Base-by-base conservation (phyloP, 2,113 vertebrate species). In the Mionectes macconnelli region DNA sequence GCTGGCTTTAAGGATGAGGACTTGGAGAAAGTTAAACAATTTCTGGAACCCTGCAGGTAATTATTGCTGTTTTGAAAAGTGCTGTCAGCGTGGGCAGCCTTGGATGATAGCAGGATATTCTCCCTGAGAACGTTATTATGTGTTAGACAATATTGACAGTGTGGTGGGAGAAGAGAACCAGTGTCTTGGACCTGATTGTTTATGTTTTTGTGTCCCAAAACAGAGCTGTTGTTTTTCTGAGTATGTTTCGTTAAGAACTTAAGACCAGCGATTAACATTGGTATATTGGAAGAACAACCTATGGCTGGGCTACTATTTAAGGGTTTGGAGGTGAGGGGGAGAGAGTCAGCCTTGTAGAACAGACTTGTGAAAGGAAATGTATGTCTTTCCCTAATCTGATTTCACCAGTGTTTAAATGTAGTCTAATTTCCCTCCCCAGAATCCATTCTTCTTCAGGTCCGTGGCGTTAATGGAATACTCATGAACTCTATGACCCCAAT, bases 361-460 rank as follows among this genome's bases (percentile, higher is more conserved):
- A 57, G 39, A 20, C 21, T 55, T 25, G 12, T 8, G 5, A 15
- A 73, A 57, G 75, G 31, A 76, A 77, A 17, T 1, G 0, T 14
- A 11, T 0, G 0, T 50, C n/a, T 70, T 69, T 31, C 25, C 12
- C 12, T 56, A 13, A 11, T 49, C 18, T 77, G 73, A 22, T 7
- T 90, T 79, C 7, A 21, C 53, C 44, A 50, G 5, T n/a, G 47
- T 67, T 75, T 93, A 93, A 95, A 67, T 86, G 49, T 27, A 22
- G 60, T 37, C 42, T 79, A 1, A 90, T 77, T 87, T 95, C 42
- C 80, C 37, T 95, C 47, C 91, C 42, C 96, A 99, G 99, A 99
- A 69, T 98, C 99, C 28, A 63, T 97, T 87, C 88, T 99, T 83
- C 98, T 99, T 90, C 99, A 99, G 97, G 85, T 99, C 37, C 97